Conservation (phyloP, 1,140 invertebrate genomes). For the Lethrus apterus region DNA sequence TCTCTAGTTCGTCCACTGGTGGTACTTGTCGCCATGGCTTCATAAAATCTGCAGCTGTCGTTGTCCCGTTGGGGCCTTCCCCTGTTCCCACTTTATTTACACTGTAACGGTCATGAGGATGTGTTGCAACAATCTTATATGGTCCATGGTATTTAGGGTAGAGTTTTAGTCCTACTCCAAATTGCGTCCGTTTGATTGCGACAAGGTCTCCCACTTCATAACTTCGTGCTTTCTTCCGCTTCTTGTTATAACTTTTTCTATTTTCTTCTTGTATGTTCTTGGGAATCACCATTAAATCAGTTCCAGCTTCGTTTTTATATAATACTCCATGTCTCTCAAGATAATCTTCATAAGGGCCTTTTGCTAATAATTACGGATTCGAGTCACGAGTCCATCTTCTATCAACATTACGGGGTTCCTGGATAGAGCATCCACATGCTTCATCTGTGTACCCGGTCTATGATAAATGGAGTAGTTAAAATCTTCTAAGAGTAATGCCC, state of each 20-base stretch:
- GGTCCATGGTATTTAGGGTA: constrained; percentile 38
- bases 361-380: too few relatives aligned
- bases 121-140: constrained; percentile 29
- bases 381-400: too few relatives aligned
- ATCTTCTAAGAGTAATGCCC: constrained; percentile 23
- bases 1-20: too few relatives aligned
- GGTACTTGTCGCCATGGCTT: constrained; percentile 33
- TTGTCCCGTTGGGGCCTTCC: constrained; percentile 28
- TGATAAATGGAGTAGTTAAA: constrained; percentile 29
- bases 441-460: constrained; percentile 23
- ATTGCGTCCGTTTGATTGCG: constrained; percentile 37
- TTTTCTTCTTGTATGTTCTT: constrained; percentile 34
- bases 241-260: constrained; percentile 23
- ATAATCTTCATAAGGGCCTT: too few relatives aligned
- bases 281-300: too few relatives aligned
- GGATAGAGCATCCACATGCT: constrained; percentile 33
- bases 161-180: constrained; percentile 34
- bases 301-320: too few relatives aligned
- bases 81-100: constrained; percentile 23
- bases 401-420: constrained; percentile 10
- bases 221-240: constrained; percentile 12
- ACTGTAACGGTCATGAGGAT: constrained; percentile 29
- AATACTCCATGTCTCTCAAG: too few relatives aligned
- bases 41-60: constrained; percentile 32
- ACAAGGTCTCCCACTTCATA: constrained; percentile 36